phyloP scores from a whole-genome alignment of 2,797 vertebrate genomes.

The Notolabrus celidotus region DNA sequence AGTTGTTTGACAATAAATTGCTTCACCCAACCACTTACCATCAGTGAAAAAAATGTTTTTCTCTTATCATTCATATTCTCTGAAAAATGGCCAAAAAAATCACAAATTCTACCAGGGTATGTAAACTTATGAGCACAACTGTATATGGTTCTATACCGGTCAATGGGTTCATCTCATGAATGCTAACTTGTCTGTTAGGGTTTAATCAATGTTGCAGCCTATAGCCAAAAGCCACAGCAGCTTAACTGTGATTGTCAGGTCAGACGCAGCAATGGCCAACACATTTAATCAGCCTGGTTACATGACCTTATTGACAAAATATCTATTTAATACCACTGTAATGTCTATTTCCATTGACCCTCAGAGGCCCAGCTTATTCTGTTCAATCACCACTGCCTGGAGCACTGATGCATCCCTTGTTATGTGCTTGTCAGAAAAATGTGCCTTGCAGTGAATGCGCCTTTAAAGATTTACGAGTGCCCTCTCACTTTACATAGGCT shows the following conservation, averaged over 20 bases:
- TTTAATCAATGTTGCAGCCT: conserved; percentile 33
- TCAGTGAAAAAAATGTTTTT: too few relatives aligned
- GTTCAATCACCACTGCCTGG: conserved; percentile 45
- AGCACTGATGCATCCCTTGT: conserved; percentile 32
- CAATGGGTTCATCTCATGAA: conserved; percentile 10
- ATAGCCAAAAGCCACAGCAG: conserved; percentile 33
- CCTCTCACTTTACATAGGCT: not conserved
- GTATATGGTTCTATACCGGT: too few relatives aligned
- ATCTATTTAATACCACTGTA: conserved; percentile 41
- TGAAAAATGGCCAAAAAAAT: too few relatives aligned
- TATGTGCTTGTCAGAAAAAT: conserved; percentile 24
- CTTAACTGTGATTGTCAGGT: conserved; percentile 41
- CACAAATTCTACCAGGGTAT: too few relatives aligned
- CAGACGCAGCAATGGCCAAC: conserved; percentile 34
- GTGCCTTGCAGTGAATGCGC: conserved; percentile 29
- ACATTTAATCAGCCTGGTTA: conserved; percentile 48
- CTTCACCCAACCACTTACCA: too few relatives aligned
- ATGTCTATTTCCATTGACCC: conserved; percentile 33
- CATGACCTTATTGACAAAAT: conserved; percentile 66
- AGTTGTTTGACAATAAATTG: too few relatives aligned
- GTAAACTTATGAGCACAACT: too few relatives aligned
- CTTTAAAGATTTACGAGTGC: conserved; percentile 32
- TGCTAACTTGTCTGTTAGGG: conserved; percentile 38
- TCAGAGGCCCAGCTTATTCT: conserved; percentile 38
- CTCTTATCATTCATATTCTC: too few relatives aligned